A percentile compares a stretch with the other conserved stretches of the same genome.
Evolutionary conservation across 2,797 vertebrate genomes (phyloP).

Genomic region (Danio tinwini): DNA sequence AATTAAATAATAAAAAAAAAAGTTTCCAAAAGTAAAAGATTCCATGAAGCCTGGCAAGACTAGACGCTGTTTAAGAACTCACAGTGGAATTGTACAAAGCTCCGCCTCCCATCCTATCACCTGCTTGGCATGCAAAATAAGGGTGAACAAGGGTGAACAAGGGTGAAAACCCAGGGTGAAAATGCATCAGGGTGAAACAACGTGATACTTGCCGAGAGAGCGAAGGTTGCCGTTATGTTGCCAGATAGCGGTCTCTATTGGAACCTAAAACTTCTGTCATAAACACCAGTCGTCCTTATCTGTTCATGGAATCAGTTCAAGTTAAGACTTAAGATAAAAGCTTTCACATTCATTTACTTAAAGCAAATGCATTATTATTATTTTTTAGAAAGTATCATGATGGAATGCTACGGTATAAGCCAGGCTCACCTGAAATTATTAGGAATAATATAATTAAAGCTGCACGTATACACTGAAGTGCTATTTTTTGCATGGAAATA

Average conservation of each 20-base stretch:
- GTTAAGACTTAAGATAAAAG: slow-evolving; percentile 8
- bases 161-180: slow-evolving; percentile 66
- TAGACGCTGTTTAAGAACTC: slow-evolving; percentile 23
- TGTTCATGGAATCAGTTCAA: slow-evolving; percentile 23
- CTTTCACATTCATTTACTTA: background rate
- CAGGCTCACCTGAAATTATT: background rate
- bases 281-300: slow-evolving; percentile 27
- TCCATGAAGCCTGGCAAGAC: slow-evolving; percentile 22
- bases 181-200: slow-evolving; percentile 67
- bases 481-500: slow-evolving; percentile 7
- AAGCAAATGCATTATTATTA: background rate
- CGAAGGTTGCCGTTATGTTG: slow-evolving; percentile 53
- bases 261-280: slow-evolving; percentile 40
- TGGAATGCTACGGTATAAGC: background rate
- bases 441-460: background rate
- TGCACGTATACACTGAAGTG: background rate
- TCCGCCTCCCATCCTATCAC: slow-evolving; percentile 59
- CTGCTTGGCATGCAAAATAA: slow-evolving; percentile 62
- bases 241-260: slow-evolving; percentile 51
- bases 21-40: slow-evolving; percentile 5
- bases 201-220: slow-evolving; percentile 66
- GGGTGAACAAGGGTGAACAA: slow-evolving; percentile 61
- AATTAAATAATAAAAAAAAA: background rate
- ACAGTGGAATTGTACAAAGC: slow-evolving; percentile 59
- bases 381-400: background rate